Evolutionary conservation across 1,140 invertebrate species (phyloP), one percentile per base, ranked within the genome.

Genomic region (Alviniconcha marisindica): DNA sequence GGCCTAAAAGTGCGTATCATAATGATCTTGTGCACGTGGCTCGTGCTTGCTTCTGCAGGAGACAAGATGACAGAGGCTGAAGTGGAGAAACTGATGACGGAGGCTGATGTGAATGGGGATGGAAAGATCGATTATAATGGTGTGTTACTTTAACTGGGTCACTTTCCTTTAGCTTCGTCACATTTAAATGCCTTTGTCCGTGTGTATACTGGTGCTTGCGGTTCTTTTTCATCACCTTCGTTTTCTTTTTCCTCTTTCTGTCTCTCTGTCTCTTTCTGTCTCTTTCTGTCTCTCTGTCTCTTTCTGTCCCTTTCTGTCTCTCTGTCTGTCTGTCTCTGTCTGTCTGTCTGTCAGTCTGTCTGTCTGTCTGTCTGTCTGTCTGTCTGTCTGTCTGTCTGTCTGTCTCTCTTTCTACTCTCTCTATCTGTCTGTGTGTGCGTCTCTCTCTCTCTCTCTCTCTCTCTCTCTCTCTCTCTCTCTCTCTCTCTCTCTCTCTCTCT

Each of bases 11-110:
- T 12, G 66, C 14, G n/a, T n/a, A n/a, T n/a, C n/a, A n/a, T n/a
- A n/a, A n/a, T n/a, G n/a, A n/a, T n/a, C n/a, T n/a, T n/a, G 10
- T 71, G 66, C 14, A 18, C 31, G 36, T 71, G 31, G 28, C 66
- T 71, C 66, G 12, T 15, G 21, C 40, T 44, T 33, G 2, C 54
- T 5, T 4, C 33, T 4, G 21, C 77, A 86, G 89, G 89, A 0
- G 97, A 99, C 93, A 95, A 96, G 87, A 93, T 99, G 28, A 97
- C 96, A 24, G 96, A 97, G 86, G 96, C 97, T 86, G 97, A 99
- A 91, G 96, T 98, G 21, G 96, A 98, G 87, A 97, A 97, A 87
- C 97, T 99, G 96, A 98, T 99, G 89, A 96, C 95, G 87, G 97
- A 98, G 92, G 97, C 97, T 44, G 97, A 98, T 93, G 93, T 97